Conservation (phyloP, 1,140 invertebrate genomes). For the Ruditapes philippinarum region DNA sequence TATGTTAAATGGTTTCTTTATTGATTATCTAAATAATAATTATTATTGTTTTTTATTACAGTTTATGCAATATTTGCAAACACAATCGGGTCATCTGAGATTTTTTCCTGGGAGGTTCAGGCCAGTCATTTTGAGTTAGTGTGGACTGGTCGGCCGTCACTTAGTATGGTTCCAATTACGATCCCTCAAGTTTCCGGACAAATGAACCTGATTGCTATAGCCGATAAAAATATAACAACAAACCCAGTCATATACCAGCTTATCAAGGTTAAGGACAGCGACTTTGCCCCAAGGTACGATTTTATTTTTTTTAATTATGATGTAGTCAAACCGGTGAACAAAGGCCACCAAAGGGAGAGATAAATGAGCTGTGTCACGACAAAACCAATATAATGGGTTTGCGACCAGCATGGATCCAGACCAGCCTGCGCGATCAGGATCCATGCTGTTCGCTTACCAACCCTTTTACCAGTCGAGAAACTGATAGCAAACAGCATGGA, state of each 20-base stretch:
- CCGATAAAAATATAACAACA: constrained; percentile 66
- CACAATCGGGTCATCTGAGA: constrained; percentile 77
- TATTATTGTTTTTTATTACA: constrained; percentile 68
- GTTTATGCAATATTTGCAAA: constrained; percentile 80
- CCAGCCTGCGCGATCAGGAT: too few relatives aligned
- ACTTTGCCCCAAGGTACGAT: constrained; percentile 82
- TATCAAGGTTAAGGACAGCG: constrained; percentile 79
- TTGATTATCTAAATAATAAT: too few relatives aligned
- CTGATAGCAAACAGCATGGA: too few relatives aligned
- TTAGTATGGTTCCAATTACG: constrained; percentile 74
- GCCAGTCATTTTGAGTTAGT: constrained; percentile 72
- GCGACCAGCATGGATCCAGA: too few relatives aligned
- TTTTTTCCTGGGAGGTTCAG: constrained; percentile 79
- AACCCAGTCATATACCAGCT: constrained; percentile 77
- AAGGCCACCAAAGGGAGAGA: too few relatives aligned
- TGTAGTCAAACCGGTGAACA: too few relatives aligned
- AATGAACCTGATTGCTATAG: constrained; percentile 74
- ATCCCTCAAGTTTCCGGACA: constrained; percentile 73
- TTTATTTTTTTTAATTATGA: too few relatives aligned
- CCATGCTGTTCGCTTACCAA: too few relatives aligned
- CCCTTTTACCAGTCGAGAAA: too few relatives aligned
- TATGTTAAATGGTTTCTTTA: too few relatives aligned
- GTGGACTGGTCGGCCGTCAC: constrained; percentile 77
- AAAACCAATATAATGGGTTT: too few relatives aligned
- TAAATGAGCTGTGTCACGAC: too few relatives aligned